These are phyloP conservation scores for Dendroctonus valens DNA, from an alignment of 1,140 invertebrate genomes.

Conservation along the genomic window DNA sequence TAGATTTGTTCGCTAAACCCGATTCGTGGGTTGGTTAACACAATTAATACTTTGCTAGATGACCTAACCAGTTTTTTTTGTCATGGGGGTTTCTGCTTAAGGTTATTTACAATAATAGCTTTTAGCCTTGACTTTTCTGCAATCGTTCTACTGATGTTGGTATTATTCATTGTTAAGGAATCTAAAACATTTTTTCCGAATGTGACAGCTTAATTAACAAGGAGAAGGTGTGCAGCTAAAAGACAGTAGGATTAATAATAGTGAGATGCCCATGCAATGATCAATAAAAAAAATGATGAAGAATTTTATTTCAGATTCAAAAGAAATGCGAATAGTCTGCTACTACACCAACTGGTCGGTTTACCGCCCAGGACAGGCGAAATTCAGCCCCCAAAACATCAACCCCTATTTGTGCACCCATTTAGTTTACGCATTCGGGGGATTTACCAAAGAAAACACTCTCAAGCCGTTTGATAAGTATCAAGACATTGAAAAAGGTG, in stretches of 20 bases:
- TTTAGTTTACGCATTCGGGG: slow-evolving; percentile 92
- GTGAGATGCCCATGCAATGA: background rate
- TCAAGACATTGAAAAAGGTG: slow-evolving; percentile 93
- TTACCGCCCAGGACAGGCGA: slow-evolving; percentile 81
- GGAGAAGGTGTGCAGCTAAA: background rate
- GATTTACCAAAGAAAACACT: slow-evolving; percentile 86
- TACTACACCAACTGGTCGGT: slow-evolving; percentile 96
- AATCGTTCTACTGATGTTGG: background rate
- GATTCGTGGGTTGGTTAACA: too few species aligned
- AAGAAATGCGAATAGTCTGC: slow-evolving; percentile 75
- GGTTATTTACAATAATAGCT: background rate
- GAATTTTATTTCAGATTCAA: slow-evolving; percentile 47
- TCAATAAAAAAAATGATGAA: too few species aligned
- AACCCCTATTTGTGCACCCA: slow-evolving; percentile 95
- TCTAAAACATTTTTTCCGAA: background rate
- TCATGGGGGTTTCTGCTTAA: too few species aligned
- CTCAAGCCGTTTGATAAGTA: slow-evolving; percentile 92
- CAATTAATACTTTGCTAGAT: too few species aligned
- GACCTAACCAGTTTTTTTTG: too few species aligned
- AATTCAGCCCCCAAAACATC: slow-evolving; percentile 92
- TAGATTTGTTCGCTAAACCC: too few species aligned
- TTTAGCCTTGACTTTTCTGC: background rate
- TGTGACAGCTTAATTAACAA: background rate
- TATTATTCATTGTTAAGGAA: background rate
- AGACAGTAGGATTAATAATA: background rate